Percentiles rank a stretch among this genome's conserved stretches.
Evolutionary conservation across 2,888 invertebrate species (phyloP).

Genomic region (Vandiemenella viatica): DNA sequence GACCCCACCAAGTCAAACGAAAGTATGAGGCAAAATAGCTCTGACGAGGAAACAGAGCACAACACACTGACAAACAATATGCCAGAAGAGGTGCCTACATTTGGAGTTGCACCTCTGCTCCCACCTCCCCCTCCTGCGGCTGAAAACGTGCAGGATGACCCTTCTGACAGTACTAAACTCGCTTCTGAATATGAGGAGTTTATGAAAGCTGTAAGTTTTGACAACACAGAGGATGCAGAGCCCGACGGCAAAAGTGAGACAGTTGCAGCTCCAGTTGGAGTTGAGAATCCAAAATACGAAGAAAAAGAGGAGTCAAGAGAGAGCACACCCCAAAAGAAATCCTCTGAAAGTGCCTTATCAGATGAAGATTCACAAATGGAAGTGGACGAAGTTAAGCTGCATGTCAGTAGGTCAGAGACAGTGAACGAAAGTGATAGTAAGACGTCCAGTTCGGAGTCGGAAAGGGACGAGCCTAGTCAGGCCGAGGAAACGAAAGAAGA

Average conservation of each 20-base stretch:
- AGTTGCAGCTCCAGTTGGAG: not conserved
- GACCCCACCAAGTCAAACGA: no score
- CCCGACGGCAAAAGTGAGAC: not conserved
- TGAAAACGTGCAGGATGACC: no score
- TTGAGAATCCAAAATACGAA: not conserved
- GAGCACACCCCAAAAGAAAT: not conserved
- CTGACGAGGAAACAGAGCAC: no score
- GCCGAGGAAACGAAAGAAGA: conserved; percentile 2
- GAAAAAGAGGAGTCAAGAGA: not conserved
- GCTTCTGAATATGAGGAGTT: conserved; percentile 41
- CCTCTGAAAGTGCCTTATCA: not conserved
- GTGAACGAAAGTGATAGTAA: not conserved
- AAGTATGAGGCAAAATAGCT: no score
- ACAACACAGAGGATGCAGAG: conserved; percentile 20
- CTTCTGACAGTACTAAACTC: conserved; percentile 22
- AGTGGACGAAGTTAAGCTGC: not conserved
- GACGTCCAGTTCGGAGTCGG: not conserved
- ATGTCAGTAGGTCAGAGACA: not conserved
- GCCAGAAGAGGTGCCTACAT: no score
- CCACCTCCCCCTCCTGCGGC: no score
- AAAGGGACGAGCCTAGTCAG: not conserved
- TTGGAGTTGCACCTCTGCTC: no score
- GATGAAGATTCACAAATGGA: conserved; percentile 3
- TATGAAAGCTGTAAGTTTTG: conserved; percentile 36
- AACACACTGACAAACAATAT: no score